phyloP scores from a whole-genome alignment of 2,888 invertebrate genomes.

The Microctonus hyperodae region DNA sequence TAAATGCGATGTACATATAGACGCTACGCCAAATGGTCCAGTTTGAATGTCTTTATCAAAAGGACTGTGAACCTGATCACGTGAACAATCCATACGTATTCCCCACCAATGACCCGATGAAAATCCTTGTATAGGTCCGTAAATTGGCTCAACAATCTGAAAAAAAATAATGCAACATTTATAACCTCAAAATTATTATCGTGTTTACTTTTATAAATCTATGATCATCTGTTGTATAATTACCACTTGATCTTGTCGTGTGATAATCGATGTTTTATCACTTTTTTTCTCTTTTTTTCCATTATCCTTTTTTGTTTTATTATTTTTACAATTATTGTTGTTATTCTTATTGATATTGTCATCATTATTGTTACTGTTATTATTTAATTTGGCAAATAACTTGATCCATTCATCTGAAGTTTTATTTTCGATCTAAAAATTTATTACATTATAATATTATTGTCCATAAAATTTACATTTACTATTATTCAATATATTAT shows the following conservation, averaged over 20 bases:
- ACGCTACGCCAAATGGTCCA: constrained; percentile 54
- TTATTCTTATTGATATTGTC: too few species aligned
- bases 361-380: background rate
- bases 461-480: background rate
- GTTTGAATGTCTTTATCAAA: constrained; percentile 51
- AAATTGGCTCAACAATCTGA: constrained; percentile 44
- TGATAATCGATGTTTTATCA: constrained; percentile 20
- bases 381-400: constrained; percentile 49
- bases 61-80: constrained; percentile 55
- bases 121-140: constrained; percentile 51
- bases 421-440: constrained; percentile 44
- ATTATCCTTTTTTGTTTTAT: too few species aligned
- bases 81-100: constrained; percentile 59
- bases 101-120: constrained; percentile 60
- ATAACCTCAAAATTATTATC: constrained; percentile 7
- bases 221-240: constrained; percentile 11
- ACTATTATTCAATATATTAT: too few species aligned
- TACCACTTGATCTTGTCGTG: constrained; percentile 36
- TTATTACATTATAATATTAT: background rate
- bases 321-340: too few species aligned
- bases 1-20: constrained; percentile 52
- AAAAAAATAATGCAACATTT: constrained; percentile 1
- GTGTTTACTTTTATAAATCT: background rate
- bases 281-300: constrained; percentile 33
- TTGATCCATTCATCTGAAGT: constrained; percentile 44